Conservation (phyloP, 2,888 invertebrate genomes). For the Hypsopygia costalis region DNA sequence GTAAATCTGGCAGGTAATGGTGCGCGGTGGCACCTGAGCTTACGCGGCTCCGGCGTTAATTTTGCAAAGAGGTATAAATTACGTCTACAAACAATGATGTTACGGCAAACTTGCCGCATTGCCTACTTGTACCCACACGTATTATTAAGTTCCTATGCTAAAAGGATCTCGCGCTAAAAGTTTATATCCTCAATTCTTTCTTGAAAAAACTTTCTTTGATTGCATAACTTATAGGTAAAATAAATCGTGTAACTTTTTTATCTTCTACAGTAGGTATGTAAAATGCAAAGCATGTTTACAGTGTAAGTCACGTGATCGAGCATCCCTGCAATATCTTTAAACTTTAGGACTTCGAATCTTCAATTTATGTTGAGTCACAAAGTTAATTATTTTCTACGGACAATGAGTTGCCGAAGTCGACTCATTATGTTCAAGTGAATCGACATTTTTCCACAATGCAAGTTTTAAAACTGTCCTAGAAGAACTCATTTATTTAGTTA, state of each 20-base stretch:
- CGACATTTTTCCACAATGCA: slow-evolving; percentile 35
- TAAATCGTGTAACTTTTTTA: too few relatives aligned
- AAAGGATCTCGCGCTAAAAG: too few relatives aligned
- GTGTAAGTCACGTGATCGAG: not conserved
- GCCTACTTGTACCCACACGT: slow-evolving; percentile 22
- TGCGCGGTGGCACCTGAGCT: slow-evolving; percentile 58
- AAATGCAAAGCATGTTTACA: too few relatives aligned
- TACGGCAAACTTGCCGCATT: slow-evolving; percentile 31
- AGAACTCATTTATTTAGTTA: slow-evolving; percentile 12
- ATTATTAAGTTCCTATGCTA: too few relatives aligned
- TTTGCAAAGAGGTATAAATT: slow-evolving; percentile 70
- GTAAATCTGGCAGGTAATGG: slow-evolving; percentile 65
- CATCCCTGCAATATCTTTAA: slow-evolving; percentile 35
- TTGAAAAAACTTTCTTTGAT: too few relatives aligned
- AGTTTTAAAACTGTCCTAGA: slow-evolving; percentile 29
- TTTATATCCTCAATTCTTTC: too few relatives aligned
- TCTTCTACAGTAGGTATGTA: too few relatives aligned
- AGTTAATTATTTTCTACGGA: slow-evolving; percentile 70
- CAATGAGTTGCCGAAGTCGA: slow-evolving; percentile 62
- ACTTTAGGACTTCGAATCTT: slow-evolving; percentile 37
- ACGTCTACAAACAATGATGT: slow-evolving; percentile 64
- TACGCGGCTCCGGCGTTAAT: slow-evolving; percentile 52
- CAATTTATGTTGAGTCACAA: slow-evolving; percentile 65
- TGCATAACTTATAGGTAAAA: too few relatives aligned
- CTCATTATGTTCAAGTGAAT: slow-evolving; percentile 53